Conservation (phyloP, 2,113 vertebrate species). For the Mus pahari region DNA sequence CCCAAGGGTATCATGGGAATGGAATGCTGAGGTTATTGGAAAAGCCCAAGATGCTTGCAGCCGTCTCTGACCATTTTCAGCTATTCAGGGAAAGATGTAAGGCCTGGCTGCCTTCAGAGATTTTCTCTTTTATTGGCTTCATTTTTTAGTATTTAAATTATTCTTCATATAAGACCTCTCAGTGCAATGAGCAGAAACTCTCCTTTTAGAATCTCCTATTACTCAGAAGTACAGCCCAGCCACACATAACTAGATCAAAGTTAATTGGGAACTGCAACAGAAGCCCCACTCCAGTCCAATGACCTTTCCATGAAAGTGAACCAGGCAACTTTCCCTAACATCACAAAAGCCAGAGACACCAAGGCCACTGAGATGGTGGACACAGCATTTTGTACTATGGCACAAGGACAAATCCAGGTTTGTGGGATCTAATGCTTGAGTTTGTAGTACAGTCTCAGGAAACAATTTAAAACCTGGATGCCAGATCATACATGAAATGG, state of each 20-base stretch:
- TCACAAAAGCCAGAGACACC: neutral
- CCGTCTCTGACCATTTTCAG: neutral
- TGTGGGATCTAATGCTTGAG: neutral
- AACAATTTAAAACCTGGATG: neutral
- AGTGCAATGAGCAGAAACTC: neutral
- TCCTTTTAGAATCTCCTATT: neutral
- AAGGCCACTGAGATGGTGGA: neutral
- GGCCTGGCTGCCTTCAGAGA: neutral
- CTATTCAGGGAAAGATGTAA: neutral
- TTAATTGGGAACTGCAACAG: slow-evolving; percentile 10
- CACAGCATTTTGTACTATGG: neutral
- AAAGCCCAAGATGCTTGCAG: neutral
- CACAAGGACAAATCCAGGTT: neutral
- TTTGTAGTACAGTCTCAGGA: neutral
- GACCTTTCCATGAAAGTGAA: neutral
- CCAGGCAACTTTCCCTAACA: neutral
- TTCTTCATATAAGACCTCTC: neutral
- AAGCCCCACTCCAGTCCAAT: neutral
- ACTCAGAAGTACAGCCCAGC: neutral
- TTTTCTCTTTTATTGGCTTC: neutral
- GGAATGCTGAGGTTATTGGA: neutral
- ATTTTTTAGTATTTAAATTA: neutral
- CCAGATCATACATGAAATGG: neutral
- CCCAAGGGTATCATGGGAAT: neutral
- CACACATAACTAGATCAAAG: neutral